Base-by-base conservation (phyloP, 2,113 vertebrate species). In the Rhegmatorhina hoffmannsi region DNA sequence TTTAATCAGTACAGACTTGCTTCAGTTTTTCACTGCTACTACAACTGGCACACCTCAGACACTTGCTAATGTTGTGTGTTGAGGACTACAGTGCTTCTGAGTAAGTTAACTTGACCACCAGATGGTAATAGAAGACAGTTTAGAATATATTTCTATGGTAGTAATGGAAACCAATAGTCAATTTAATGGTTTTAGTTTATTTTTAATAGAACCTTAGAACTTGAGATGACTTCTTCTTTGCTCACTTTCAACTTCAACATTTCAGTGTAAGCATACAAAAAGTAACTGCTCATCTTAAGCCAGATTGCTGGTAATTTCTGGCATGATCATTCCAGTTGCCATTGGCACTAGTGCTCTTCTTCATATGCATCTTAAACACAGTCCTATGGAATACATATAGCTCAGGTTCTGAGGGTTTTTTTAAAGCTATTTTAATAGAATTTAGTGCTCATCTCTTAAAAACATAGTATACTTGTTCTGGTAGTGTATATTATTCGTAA, bases 61-160 rank as follows among this genome's bases (percentile, higher is more conserved):
- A 12, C 9, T 43, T 87, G 23, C 29, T 62, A 31, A 29, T 80
- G 40, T 7, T 84, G 40, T 33, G n/a, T 17, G 44, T 67, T 8
- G 43, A 46, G 44, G 50, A 47, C 43, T 89, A 31, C 11, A 49
- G 14, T 46, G 24, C 34, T 66, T 69, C 23, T 40, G 25, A 82
- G 40, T 64, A 80, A 89, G 75, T 63, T 53, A 49, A 9, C 89
- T 77, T 80, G 55, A 86, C 93, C 94, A 96, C 78, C 87, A 95
- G 84, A 94, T 90, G 94, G 93, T 94, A 96, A 96, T 12, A 94
- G 63, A 90, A 87, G 50, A 67, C 67, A 80, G 36, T 66, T 94
- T 11, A 67, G 70, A 69, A 77, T 52, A 74, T 3, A 3, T 87
- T 78, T 82, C 60, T 18, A 5, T 21, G 7, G 55, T 78, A 87